Conservation (phyloP, 1,140 invertebrate species). For the Callitettix versicolor region DNA sequence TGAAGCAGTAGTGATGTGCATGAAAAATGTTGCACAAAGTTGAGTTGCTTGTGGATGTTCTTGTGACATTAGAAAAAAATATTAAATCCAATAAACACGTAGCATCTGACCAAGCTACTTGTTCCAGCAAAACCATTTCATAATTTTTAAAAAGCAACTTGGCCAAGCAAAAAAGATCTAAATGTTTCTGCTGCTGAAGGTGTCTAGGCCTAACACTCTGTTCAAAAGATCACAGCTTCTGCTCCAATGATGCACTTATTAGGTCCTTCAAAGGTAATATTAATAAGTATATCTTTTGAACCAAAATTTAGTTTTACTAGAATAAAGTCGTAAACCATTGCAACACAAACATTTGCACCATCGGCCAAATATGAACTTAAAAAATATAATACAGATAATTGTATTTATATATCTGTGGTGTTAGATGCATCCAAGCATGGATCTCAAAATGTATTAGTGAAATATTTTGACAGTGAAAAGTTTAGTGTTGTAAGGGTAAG, state of each 20-base stretch:
- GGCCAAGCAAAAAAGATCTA: conserved; percentile 25
- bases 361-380: background rate
- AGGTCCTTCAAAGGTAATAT: conserved; percentile 22
- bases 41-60: conserved; percentile 28
- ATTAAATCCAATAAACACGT: conserved; percentile 32
- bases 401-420: background rate
- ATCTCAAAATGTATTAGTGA: background rate
- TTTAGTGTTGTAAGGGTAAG: conserved; percentile 13
- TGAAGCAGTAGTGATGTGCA: conserved; percentile 7
- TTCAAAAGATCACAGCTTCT: conserved; percentile 29
- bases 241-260: conserved; percentile 25
- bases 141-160: conserved; percentile 24
- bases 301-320: conserved; percentile 22
- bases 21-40: conserved; percentile 30
- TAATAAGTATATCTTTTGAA: conserved; percentile 24
- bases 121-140: conserved; percentile 20
- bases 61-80: conserved; percentile 31
- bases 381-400: background rate
- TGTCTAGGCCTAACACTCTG: conserved; percentile 26
- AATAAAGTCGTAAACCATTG: conserved; percentile 28
- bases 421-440: background rate
- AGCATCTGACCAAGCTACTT: conserved; percentile 27
- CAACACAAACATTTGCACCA: conserved; percentile 13
- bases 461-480: background rate
- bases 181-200: conserved; percentile 26